phyloP scores from a whole-genome alignment of 2,113 vertebrate species.

The Tetrax tetrax region DNA sequence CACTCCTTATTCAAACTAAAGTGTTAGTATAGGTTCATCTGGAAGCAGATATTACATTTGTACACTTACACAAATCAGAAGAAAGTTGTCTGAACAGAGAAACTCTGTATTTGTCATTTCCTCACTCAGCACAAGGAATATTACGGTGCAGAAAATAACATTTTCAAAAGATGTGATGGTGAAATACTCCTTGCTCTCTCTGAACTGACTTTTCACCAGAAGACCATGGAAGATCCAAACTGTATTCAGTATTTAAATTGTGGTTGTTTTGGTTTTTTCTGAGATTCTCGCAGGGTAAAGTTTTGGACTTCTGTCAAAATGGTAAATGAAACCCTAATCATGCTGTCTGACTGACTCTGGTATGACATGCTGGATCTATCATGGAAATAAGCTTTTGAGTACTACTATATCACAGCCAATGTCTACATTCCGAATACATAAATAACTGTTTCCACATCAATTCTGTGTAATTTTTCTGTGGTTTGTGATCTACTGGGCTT shows the following conservation, averaged over 20 bases:
- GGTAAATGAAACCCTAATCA: not conserved
- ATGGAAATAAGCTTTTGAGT: not conserved
- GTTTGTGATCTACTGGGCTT: not conserved
- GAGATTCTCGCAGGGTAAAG: not conserved
- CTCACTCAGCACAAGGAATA: not conserved
- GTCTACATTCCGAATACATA: not conserved
- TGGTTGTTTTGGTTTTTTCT: not conserved
- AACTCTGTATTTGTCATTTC: not conserved
- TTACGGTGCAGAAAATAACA: not conserved
- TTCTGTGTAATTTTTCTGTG: not conserved
- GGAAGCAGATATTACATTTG: not conserved
- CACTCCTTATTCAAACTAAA: not conserved
- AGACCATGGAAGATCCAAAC: not conserved
- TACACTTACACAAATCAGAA: not conserved
- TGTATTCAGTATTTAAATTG: not conserved
- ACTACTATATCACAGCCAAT: not conserved
- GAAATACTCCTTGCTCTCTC: not conserved
- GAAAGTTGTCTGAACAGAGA: not conserved
- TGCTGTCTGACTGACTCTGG: not conserved
- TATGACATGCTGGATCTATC: not conserved
- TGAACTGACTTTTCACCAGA: not conserved
- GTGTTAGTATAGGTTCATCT: not conserved
- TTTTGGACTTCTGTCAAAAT: not conserved
- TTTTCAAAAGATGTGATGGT: not conserved
- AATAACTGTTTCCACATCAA: not conserved